These are phyloP conservation scores for Zhuqinia jingwanae DNA, from an alignment of 2,888 invertebrate species.

Conservation along the genomic window DNA sequence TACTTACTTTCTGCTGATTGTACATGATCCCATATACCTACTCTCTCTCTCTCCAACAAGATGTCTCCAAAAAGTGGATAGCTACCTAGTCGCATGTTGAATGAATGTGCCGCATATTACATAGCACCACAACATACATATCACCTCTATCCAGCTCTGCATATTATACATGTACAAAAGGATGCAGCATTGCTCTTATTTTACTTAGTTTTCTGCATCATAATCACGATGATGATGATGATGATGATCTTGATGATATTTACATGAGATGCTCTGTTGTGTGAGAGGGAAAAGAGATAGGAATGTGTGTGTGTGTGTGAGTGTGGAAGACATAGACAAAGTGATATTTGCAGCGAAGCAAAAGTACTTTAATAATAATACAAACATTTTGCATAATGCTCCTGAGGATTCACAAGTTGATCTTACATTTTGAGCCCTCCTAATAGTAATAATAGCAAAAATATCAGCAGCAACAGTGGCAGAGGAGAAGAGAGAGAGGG, in stretches of 20 bases:
- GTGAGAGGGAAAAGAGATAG: too few relatives aligned
- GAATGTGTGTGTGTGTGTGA: too few relatives aligned
- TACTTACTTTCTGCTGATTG: conserved; percentile 63
- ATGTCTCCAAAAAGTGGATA: too few relatives aligned
- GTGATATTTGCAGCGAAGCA: conserved; percentile 7
- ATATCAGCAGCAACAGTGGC: too few relatives aligned
- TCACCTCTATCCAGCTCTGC: not conserved
- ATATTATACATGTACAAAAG: not conserved
- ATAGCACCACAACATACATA: too few relatives aligned
- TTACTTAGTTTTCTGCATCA: not conserved
- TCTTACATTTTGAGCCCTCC: conserved; percentile 31
- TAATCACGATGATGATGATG: conserved; percentile 4
- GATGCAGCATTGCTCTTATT: not conserved
- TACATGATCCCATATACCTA: conserved; percentile 32
- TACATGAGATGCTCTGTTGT: conserved; percentile 34
- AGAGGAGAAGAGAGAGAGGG: too few relatives aligned
- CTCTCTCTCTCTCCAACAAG: too few relatives aligned
- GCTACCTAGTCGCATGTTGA: too few relatives aligned
- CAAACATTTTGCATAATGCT: conserved; percentile 68
- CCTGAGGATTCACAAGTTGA: conserved; percentile 71
- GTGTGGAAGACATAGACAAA: conserved; percentile 39
- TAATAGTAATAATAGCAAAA: not conserved
- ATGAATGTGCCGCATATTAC: too few relatives aligned
- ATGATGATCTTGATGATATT: not conserved
- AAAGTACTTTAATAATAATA: conserved; percentile 47